Base-by-base conservation (phyloP, 2,888 invertebrate species). In the Ganaspis brasiliensis region DNA sequence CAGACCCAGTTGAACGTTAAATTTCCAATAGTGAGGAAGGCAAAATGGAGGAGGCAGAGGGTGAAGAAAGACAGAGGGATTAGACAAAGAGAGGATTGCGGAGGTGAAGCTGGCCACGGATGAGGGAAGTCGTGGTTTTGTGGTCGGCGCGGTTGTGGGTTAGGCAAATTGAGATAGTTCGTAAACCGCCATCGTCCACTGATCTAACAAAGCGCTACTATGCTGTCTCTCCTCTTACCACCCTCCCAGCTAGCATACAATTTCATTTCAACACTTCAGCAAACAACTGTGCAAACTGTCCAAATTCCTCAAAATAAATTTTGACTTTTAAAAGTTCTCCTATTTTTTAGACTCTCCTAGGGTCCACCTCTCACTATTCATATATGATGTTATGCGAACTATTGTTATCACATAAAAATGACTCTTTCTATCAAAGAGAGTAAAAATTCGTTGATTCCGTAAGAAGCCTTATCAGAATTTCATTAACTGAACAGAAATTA, bases 121-220 rank as follows among this genome's bases (percentile, higher is more conserved):
- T 81, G 87, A 84, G 86, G 82, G 87, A 83, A 87, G 87, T 88
- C 87, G 87, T 82, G 90, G 89, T 89, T 88, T 88, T 81, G 87
- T 81, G 89, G 88, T 87, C 87, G 87, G 85, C 84, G 87, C 82
- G 87, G 86, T 85, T 88, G 88, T 83, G 88, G 88, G 83, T 83
- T 84, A 83, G 84, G 87, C 88, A 89, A 89, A 89, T 89, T 89
- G 89, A 89, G 91, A 91, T 91, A 91, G 91, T 91, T 91, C 90
- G 91, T 86, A 87, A 90, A 91, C 91, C 89, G 83, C 87, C 80
- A 85, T 82, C 85, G 83, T 83, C 86, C 86, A 87, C 88, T 89
- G 87, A 88, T 88, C 88, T 84, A 85, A 86, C 86, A 61, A 31
- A 31, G 74, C 73, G 76, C 55, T 75, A 73, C 75, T 70, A 56